phyloP scores from a whole-genome alignment of 1,140 invertebrate species.

The Antheraea mylitta region DNA sequence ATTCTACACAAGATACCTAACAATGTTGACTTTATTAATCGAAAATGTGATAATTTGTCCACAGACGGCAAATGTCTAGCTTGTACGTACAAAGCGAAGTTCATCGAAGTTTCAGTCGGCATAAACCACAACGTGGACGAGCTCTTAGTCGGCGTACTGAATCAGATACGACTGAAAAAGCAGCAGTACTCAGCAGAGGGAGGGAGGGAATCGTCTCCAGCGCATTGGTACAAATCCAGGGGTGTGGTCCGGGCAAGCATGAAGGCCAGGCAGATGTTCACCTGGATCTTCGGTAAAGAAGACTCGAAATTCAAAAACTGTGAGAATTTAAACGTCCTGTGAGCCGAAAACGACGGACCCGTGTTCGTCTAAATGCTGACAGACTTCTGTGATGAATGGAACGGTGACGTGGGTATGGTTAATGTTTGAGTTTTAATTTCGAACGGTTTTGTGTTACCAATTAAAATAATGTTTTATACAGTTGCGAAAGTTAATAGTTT shows the following conservation, averaged over 20 bases:
- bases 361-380: constrained; percentile 59
- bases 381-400: constrained; percentile 5
- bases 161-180: constrained; percentile 89
- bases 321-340: constrained; percentile 92
- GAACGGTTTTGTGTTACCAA: constrained; percentile 7
- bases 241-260: constrained; percentile 90
- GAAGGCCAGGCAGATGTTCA: constrained; percentile 93
- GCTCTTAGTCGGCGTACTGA: constrained; percentile 84
- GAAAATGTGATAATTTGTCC: neutral
- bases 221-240: constrained; percentile 90
- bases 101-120: constrained; percentile 93
- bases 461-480: neutral
- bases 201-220: constrained; percentile 79
- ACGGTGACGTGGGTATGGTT: neutral
- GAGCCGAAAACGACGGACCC: constrained; percentile 74
- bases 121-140: constrained; percentile 96
- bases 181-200: constrained; percentile 81
- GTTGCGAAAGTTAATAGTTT: neutral
- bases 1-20: too few relatives aligned
- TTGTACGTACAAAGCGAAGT: constrained; percentile 91
- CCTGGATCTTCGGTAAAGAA: constrained; percentile 93
- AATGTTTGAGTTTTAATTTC: neutral
- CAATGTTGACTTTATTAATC: too few relatives aligned
- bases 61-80: constrained; percentile 92
- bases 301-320: constrained; percentile 95